Evolutionary conservation across 2,888 invertebrate species (phyloP), one percentile per base, ranked within the genome.

Genomic region (Cataglyphis cursor): DNA sequence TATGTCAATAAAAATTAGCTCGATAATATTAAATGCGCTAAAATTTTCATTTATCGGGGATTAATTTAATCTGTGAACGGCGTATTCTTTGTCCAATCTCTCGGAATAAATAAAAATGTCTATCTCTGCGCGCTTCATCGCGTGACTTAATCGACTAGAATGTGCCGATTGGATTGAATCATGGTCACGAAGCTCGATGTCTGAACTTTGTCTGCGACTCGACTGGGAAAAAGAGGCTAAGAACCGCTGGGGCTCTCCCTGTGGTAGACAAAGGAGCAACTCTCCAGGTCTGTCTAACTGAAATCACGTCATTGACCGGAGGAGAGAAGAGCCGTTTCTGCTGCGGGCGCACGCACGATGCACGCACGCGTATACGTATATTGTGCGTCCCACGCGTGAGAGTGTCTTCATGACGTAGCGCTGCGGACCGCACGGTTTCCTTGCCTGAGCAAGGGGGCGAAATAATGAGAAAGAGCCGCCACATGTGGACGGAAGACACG

Each of bases 251-350:
- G 4, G 12, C 51, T 44, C 18, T n/a, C 18, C 18, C 8, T 31
- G 15, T 3, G 44, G 72, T 59, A 61, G 78, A 80, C 72, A 80
- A 72, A 72, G 72, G 57, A 48, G 72, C 31, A 57, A 38, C 38
- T 61, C 72, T 48, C 72, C 35, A 18, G 31, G 72, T 24, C 59
- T 61, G 59, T 80, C 44, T 70, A 70, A 70, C 70, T 59, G 70
- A 70, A 80, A 80, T 80, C 78, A 72, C 78, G 78, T 80, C 72
- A 80, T 80, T 80, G 78, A 80, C 78, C 78, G 59, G 35, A 59
- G 59, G 18, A 70, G 51, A 44, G 21, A 8, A 51, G 41, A 12
- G 18, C 31, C 15, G 64, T 18, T 44, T 74, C 44, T 64, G 48
- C 38, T 65, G 64, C 38, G 38, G 38, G 62, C 41, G 28, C 28